phyloP scores from a whole-genome alignment of 2,888 invertebrate species.

The Diarsia mendica region DNA sequence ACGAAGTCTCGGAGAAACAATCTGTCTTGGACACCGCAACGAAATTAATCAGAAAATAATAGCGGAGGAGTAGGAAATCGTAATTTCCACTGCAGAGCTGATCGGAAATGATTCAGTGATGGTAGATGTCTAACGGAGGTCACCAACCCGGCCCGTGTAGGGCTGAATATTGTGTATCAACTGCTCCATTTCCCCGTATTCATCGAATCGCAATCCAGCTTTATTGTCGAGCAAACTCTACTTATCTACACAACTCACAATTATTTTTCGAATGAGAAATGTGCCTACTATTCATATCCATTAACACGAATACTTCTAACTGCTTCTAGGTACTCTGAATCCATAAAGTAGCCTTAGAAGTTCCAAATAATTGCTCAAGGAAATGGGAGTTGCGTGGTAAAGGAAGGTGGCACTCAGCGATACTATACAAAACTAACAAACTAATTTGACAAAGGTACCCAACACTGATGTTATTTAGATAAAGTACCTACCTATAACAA shows the following conservation, averaged over 20 bases:
- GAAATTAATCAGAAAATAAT: too few relatives aligned
- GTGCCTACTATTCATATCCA: not conserved
- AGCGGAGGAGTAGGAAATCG: too few relatives aligned
- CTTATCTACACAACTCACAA: not conserved
- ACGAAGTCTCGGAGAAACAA: too few relatives aligned
- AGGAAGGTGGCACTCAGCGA: not conserved
- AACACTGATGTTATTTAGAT: slow-evolving; percentile 16
- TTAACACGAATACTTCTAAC: not conserved
- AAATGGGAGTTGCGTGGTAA: slow-evolving; percentile 17
- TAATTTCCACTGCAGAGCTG: not conserved
- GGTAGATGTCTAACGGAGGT: not conserved
- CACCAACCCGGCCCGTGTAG: too few relatives aligned
- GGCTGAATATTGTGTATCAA: too few relatives aligned
- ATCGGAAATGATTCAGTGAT: not conserved
- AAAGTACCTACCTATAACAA: not conserved
- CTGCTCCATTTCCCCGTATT: too few relatives aligned
- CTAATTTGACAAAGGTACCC: not conserved
- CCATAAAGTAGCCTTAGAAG: not conserved
- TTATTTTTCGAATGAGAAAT: not conserved
- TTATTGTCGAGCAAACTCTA: not conserved
- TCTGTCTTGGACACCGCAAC: too few relatives aligned
- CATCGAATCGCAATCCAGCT: not conserved
- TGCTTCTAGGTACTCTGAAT: not conserved
- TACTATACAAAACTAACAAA: slow-evolving; percentile 10
- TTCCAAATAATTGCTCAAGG: slow-evolving; percentile 6